Conservation (phyloP, 2,113 vertebrate genomes). For the Brachyistius frenatus region DNA sequence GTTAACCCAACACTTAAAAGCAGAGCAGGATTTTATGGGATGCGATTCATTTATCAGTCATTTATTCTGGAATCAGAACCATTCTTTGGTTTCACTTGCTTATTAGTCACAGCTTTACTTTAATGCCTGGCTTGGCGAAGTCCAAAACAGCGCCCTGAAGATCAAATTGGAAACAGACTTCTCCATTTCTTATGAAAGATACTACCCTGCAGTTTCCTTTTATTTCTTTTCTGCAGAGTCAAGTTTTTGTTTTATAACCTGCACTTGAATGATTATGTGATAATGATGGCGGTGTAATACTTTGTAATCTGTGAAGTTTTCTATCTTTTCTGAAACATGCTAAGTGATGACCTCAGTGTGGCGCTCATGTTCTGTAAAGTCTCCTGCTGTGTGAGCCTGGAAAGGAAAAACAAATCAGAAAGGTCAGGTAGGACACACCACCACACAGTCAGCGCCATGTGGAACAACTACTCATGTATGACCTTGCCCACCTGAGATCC, state of each 20-base stretch:
- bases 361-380: constrained; percentile 13
- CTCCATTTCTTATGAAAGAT: constrained; percentile 21
- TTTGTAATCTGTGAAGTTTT: constrained; percentile 3
- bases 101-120: constrained; percentile 63
- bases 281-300: constrained; percentile 19
- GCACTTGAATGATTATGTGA: constrained; percentile 40
- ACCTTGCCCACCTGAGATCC: too few species aligned
- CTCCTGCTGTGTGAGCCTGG: constrained; percentile 26
- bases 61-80: constrained; percentile 76
- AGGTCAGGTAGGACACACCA: background rate
- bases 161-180: constrained; percentile 70
- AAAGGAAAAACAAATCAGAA: constrained; percentile 30
- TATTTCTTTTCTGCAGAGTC: constrained; percentile 18
- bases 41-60: constrained; percentile 64
- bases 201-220: constrained; percentile 31
- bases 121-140: constrained; percentile 58
- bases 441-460: too few species aligned
- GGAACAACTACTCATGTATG: too few species aligned
- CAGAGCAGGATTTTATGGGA: constrained; percentile 58
- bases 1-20: constrained; percentile 41
- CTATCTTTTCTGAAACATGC: constrained; percentile 29
- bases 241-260: constrained; percentile 37
- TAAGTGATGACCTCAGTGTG: constrained; percentile 31
- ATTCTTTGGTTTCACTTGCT: constrained; percentile 66
- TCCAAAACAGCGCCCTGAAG: constrained; percentile 41